Evolutionary conservation across 2,888 invertebrate genomes (phyloP).

Genomic region (Folsomia manolachei): DNA sequence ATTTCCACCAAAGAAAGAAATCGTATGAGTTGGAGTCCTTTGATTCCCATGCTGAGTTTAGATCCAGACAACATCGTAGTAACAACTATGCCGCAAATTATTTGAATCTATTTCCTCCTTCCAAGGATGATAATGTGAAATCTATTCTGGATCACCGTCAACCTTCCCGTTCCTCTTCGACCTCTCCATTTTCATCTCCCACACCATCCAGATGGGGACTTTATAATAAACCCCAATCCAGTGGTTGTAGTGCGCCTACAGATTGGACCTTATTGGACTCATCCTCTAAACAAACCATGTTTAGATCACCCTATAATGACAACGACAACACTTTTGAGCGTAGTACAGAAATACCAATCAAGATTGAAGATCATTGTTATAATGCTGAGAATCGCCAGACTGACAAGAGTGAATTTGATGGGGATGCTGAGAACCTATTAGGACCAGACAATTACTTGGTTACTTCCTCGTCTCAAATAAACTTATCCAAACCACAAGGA

Average conservation of each 20-base stretch:
- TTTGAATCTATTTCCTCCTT: neutral
- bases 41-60: conserved; percentile 26
- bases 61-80: neutral
- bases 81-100: conserved; percentile 1
- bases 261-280: neutral
- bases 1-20: conserved; percentile 70
- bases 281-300: neutral
- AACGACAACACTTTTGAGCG: neutral
- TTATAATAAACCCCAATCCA: too few species aligned
- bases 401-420: neutral
- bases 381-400: neutral
- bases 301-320: neutral
- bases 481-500: neutral
- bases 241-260: too few species aligned
- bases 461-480: neutral
- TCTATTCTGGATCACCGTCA: neutral
- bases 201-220: neutral
- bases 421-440: neutral
- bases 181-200: neutral
- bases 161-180: neutral
- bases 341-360: neutral
- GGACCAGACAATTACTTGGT: neutral
- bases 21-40: conserved; percentile 69
- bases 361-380: neutral
- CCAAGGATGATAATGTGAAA: neutral